Percentiles rank a stretch among this genome's conserved stretches.
These are phyloP conservation scores for Trachymyrmex cornetzi DNA, from an alignment of 1,140 invertebrate species.

Conservation along the genomic window DNA sequence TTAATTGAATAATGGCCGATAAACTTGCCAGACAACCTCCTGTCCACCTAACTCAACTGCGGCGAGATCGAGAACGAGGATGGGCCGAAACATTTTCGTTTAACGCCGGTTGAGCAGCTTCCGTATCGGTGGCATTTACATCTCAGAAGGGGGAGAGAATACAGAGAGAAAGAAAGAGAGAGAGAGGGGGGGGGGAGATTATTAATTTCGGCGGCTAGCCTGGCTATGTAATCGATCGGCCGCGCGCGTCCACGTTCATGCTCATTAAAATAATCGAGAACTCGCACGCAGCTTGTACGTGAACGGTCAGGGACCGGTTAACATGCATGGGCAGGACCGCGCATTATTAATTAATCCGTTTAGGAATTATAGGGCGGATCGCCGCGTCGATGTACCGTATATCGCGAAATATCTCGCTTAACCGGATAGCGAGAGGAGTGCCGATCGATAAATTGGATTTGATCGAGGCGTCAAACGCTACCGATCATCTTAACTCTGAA, in stretches of 20 bases:
- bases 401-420: slow-evolving; percentile 12
- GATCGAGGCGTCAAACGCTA: background rate
- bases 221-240: slow-evolving; percentile 72
- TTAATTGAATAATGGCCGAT: background rate
- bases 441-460: slow-evolving; percentile 27
- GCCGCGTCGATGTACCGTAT: background rate
- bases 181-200: slow-evolving; percentile 38
- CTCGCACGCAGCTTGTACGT: slow-evolving; percentile 68
- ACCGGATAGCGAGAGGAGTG: slow-evolving; percentile 22
- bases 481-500: background rate
- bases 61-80: slow-evolving; percentile 22
- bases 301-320: slow-evolving; percentile 62
- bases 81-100: slow-evolving; percentile 58
- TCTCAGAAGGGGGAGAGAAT: background rate
- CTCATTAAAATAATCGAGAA: slow-evolving; percentile 76
- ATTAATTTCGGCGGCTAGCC: slow-evolving; percentile 75
- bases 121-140: slow-evolving; percentile 42
- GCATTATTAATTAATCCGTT: slow-evolving; percentile 78
- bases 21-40: background rate
- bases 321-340: slow-evolving; percentile 68
- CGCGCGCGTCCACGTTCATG: slow-evolving; percentile 57
- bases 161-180: background rate
- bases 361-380: slow-evolving; percentile 75
- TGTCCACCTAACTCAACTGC: slow-evolving; percentile 22
- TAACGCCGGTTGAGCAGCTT: slow-evolving; percentile 47